Percentiles rank a stretch among this genome's conserved stretches.
These are phyloP conservation scores for Drosophila suboccidentalis DNA, from an alignment of 2,888 invertebrate genomes.

Conservation along the genomic window DNA sequence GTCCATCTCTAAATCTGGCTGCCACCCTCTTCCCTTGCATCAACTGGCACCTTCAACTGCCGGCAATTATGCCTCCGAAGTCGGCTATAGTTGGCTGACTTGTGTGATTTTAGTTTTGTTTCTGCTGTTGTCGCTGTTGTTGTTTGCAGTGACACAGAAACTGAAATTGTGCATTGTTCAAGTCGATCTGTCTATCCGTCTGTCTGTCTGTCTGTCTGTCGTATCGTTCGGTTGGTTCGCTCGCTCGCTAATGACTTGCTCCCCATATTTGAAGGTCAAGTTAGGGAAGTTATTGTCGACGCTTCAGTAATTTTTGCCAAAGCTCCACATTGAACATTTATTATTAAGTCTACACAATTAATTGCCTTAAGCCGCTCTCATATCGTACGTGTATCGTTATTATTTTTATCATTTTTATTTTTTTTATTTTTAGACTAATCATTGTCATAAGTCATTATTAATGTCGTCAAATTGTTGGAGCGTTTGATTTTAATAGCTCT, in stretches of 20 bases:
- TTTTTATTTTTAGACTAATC: conserved; percentile 36
- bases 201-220: conserved; percentile 38
- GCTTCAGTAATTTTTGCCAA: conserved; percentile 83
- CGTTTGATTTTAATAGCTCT: conserved; percentile 78
- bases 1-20: conserved; percentile 14
- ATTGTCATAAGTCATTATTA: conserved; percentile 59
- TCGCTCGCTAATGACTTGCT: conserved; percentile 59
- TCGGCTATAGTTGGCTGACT: conserved; percentile 81
- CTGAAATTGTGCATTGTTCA: conserved; percentile 84
- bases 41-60: conserved; percentile 54
- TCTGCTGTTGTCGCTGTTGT: conserved; percentile 49
- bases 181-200: conserved; percentile 36
- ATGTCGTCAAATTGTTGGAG: conserved; percentile 80
- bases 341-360: conserved; percentile 66
- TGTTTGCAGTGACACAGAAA: conserved; percentile 84
- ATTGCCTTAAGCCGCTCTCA: conserved; percentile 73
- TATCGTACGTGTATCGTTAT: conserved; percentile 41
- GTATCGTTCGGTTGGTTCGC: conserved; percentile 28
- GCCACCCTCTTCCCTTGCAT: conserved; percentile 9
- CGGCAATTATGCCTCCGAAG: conserved; percentile 57
- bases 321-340: conserved; percentile 79
- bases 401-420: conserved; percentile 33
- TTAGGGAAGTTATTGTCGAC: conserved; percentile 79
- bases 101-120: conserved; percentile 80
- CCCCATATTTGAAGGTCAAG: conserved; percentile 81